Conservation (phyloP, 2,797 vertebrate genomes). For the Diglossa cyanea region DNA sequence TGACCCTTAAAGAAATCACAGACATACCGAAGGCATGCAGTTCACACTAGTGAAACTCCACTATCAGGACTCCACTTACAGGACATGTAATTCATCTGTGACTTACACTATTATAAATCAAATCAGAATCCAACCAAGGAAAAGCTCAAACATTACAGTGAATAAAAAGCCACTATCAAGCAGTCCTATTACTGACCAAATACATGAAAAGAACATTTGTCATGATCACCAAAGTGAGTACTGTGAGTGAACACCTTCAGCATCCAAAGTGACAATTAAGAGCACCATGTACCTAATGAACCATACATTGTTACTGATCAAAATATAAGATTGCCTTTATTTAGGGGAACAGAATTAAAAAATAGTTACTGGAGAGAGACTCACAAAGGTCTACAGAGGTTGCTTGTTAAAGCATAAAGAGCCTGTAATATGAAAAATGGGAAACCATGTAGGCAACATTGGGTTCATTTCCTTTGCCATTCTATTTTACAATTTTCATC, state of each 20-base stretch:
- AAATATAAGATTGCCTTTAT: neutral
- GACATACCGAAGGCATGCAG: neutral
- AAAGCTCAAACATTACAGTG: neutral
- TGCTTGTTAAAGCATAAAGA: neutral
- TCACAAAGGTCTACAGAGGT: neutral
- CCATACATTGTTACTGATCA: neutral
- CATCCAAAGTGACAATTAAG: neutral
- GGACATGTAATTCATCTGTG: neutral
- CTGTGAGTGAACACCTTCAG: neutral
- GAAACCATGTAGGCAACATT: fast-evolving
- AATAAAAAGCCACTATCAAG: neutral
- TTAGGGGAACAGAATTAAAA: neutral
- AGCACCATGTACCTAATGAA: neutral
- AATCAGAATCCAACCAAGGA: neutral
- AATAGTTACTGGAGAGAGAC: neutral
- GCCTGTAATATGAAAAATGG: neutral
- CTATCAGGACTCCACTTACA: neutral
- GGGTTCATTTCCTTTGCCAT: neutral
- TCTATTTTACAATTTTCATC: neutral
- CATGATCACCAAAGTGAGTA: neutral
- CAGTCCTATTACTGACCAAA: neutral
- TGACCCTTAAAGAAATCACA: neutral
- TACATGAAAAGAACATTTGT: neutral
- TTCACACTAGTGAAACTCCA: neutral
- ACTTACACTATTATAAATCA: neutral